Evolutionary conservation across 2,113 vertebrate species (phyloP).

Genomic region (Orcinus orca): DNA sequence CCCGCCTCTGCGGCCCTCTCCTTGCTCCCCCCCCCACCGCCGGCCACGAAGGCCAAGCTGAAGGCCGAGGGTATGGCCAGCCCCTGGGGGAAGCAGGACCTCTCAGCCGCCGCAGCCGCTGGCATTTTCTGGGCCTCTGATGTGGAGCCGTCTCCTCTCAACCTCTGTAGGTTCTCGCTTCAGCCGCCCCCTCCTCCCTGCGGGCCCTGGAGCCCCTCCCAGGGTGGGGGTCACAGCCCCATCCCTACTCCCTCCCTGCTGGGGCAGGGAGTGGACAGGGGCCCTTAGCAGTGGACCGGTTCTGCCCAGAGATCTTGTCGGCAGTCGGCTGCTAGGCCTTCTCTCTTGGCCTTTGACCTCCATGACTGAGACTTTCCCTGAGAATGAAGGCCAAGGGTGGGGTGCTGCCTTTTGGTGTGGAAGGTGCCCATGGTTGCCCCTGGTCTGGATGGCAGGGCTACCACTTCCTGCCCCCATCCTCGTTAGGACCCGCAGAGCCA

Average conservation of each 20-base stretch:
- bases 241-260: conserved; percentile 64
- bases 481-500: neutral
- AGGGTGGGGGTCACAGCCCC: conserved; percentile 60
- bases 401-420: conserved; percentile 36
- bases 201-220: conserved; percentile 76
- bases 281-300: conserved; percentile 50
- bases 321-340: conserved; percentile 46
- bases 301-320: conserved; percentile 51
- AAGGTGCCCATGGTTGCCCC: conserved; percentile 21
- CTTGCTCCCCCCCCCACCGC: conserved; percentile 84
- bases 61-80: conserved; percentile 64
- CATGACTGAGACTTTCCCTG: conserved; percentile 23
- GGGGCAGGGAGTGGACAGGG: conserved; percentile 64
- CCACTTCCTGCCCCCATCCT: conserved; percentile 65
- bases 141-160: conserved; percentile 80
- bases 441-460: conserved; percentile 3
- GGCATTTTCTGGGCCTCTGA: conserved; percentile 84
- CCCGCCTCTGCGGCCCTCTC: conserved; percentile 74
- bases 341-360: conserved; percentile 62
- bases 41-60: conserved; percentile 85
- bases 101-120: conserved; percentile 75
- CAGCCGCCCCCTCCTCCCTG: conserved; percentile 72
- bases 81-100: conserved; percentile 75
- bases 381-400: conserved; percentile 59
- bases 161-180: conserved; percentile 81